Conservation (phyloP, 2,797 vertebrate genomes). For the Lerista edwardsae region DNA sequence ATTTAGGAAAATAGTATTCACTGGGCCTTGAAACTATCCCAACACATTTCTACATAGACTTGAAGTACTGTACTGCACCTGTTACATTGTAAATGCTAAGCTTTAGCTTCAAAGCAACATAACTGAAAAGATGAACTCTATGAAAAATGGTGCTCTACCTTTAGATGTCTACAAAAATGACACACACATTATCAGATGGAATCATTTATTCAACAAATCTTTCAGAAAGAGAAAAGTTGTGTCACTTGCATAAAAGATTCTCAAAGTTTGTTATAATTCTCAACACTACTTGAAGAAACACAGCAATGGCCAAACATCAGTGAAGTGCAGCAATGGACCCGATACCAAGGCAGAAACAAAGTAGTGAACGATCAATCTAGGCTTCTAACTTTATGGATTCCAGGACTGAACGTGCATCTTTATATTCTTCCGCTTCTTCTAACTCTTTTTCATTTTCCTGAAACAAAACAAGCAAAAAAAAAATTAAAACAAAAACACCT, state of each 20-base stretch:
- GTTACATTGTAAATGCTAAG: not conserved
- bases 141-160: slow-evolving; percentile 41
- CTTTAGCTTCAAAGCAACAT: not conserved
- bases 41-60: not conserved
- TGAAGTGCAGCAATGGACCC: slow-evolving; percentile 82
- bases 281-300: slow-evolving; percentile 52
- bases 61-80: not conserved
- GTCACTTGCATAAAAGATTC: slow-evolving; percentile 65
- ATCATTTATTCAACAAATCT: slow-evolving; percentile 71
- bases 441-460: slow-evolving; percentile 93
- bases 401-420: slow-evolving; percentile 86
- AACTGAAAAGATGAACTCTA: not conserved
- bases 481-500: not conserved
- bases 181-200: slow-evolving; percentile 60
- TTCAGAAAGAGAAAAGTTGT: slow-evolving; percentile 56
- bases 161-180: slow-evolving; percentile 49
- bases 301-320: slow-evolving; percentile 69
- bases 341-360: slow-evolving; percentile 73
- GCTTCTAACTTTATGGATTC: slow-evolving; percentile 93
- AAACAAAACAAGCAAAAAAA: slow-evolving; percentile 67
- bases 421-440: slow-evolving; percentile 89
- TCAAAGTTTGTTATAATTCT: slow-evolving; percentile 57
- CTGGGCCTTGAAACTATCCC: not conserved
- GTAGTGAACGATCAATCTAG: slow-evolving; percentile 76
- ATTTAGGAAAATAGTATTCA: not conserved